phyloP scores from a whole-genome alignment of 2,113 vertebrate species.

The Fregetta grallaria region DNA sequence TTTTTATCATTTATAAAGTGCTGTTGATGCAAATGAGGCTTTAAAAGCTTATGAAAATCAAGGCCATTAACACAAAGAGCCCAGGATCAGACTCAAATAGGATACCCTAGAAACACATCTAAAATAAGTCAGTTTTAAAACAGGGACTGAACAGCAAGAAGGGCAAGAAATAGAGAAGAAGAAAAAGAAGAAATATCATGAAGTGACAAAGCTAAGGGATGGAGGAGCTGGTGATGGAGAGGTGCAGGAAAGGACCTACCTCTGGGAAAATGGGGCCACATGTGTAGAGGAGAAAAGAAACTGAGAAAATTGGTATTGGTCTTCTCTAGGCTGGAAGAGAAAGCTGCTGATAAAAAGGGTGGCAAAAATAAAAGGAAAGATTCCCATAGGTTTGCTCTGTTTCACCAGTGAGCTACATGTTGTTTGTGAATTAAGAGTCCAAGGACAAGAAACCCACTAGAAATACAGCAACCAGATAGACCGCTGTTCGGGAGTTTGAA shows the following conservation, averaged over 20 bases:
- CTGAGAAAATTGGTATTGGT: neutral
- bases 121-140: neutral
- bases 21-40: constrained; percentile 44
- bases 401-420: neutral
- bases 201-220: neutral
- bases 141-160: neutral
- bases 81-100: neutral
- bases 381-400: neutral
- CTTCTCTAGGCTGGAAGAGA: neutral
- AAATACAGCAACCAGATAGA: neutral
- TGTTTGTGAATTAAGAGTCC: neutral
- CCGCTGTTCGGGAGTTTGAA: neutral
- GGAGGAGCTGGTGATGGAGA: neutral
- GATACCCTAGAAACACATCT: neutral
- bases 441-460: neutral
- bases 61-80: constrained; percentile 1
- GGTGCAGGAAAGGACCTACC: neutral
- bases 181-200: neutral
- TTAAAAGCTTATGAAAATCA: constrained; percentile 41
- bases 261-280: neutral
- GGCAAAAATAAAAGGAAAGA: neutral
- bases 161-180: neutral
- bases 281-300: neutral
- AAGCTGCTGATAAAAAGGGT: neutral
- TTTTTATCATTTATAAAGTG: constrained; percentile 49